Base-by-base conservation (phyloP, 2,113 vertebrate genomes). In the Trogon surrucura region DNA sequence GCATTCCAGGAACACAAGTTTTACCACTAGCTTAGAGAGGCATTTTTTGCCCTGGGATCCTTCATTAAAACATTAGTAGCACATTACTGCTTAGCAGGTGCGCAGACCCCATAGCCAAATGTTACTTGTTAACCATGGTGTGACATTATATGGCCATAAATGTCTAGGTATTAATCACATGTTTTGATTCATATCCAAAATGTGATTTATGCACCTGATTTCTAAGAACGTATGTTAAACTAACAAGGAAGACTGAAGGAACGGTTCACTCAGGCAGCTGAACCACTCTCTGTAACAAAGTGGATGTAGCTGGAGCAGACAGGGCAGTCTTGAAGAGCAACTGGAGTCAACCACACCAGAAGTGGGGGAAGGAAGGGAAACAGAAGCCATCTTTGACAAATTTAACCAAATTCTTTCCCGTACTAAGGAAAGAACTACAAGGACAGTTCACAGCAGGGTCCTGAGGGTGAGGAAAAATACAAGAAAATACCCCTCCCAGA, bases 161-260 rank as follows among this genome's bases (percentile, higher is more conserved):
- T 92, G 80, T 79, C 90, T 88, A 74, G 25, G 48, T 94, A 97
- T 96, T 92, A 96, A 94, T 96, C 80, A 93, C n/a, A 78, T n/a
- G n/a, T 91, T 93, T 93, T 96, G 90, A 95, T 95, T 88, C 92
- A 53, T 84, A 72, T 95, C 90, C 92, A 95, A 94, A 92, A 88
- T 34, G 15, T 75, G 85, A 95, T 93, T 95, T 96, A 77, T 79
- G 44, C 32, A 21, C 22, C 36, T 36, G 50, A 86, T 93, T 93
- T 92, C 90, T 87, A 69, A 87, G 82, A 69, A 41, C 93, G 34
- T 23, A 16, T 82, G 73, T 62, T 89, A 93, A 93, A 81, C 38
- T 41, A 84, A 84, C n/a, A 75, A 44, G 56, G 77, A 83, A 88
- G 72, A 86, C 34, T 1, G 3, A 82, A 71, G 71, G 60, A 85